phyloP scores from a whole-genome alignment of 2,888 invertebrate species.

The Lepidonotus clava region DNA sequence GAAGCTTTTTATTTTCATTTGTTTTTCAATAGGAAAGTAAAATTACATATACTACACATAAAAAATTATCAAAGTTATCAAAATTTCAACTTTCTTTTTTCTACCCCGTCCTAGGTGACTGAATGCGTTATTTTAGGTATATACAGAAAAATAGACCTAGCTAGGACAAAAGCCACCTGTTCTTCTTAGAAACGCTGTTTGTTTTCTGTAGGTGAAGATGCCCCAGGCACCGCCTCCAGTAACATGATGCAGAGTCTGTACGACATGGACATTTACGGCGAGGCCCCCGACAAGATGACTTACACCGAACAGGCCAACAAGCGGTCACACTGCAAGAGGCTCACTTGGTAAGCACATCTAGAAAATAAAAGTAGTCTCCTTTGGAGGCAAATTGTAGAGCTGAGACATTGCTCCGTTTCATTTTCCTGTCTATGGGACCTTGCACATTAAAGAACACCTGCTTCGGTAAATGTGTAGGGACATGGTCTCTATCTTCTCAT shows the following conservation, averaged over 20 bases:
- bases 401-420: too few species aligned
- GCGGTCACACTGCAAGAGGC: constrained; percentile 88
- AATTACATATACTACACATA: not conserved
- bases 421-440: too few species aligned
- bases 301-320: constrained; percentile 94
- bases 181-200: not conserved
- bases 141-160: too few species aligned
- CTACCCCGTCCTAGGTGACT: not conserved
- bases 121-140: too few species aligned
- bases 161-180: too few species aligned
- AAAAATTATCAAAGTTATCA: not conserved
- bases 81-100: not conserved
- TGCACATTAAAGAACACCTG: too few species aligned
- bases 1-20: not conserved
- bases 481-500: too few species aligned
- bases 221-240: constrained; percentile 79
- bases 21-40: not conserved
- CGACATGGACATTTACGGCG: constrained; percentile 80
- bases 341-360: constrained; percentile 85
- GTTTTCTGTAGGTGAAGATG: constrained; percentile 59
- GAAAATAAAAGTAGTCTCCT: not conserved
- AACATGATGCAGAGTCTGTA: constrained; percentile 79
- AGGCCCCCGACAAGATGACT: constrained; percentile 85
- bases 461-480: too few species aligned
- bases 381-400: too few species aligned